These are phyloP conservation scores for Heliconius hermathena DNA, from an alignment of 1,140 invertebrate species.

Conservation along the genomic window DNA sequence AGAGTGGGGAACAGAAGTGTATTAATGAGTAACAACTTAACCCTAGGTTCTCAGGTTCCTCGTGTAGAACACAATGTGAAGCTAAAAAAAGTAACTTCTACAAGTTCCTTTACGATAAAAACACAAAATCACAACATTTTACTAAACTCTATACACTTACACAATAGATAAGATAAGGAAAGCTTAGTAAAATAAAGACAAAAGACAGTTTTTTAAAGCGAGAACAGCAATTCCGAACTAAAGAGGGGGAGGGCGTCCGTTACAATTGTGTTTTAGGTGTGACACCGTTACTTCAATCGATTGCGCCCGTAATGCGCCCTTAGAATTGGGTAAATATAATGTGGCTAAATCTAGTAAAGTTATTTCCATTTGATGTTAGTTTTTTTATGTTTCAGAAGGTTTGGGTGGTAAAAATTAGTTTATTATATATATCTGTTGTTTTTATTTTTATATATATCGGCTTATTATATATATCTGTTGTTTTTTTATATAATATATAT, in stretches of 20 bases:
- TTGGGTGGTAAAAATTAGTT: not conserved
- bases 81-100: not conserved
- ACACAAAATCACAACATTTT: not conserved
- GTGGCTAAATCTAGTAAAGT: not conserved
- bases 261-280: constrained; percentile 6
- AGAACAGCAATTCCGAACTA: constrained; percentile 1
- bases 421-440: not conserved
- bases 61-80: not conserved
- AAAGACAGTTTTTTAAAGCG: not conserved
- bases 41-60: too few species aligned
- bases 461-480: not conserved
- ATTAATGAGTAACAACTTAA: too few species aligned
- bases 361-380: not conserved
- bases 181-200: not conserved
- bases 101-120: not conserved
- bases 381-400: not conserved
- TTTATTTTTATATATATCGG: too few species aligned
- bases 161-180: not conserved
- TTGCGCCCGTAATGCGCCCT: not conserved
- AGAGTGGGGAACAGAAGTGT: too few species aligned
- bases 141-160: not conserved
- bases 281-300: constrained; percentile 10
- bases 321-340: constrained; percentile 9
- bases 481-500: not conserved
- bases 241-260: not conserved